Conservation (phyloP, 2,888 invertebrate species). For the Amiota mariae region DNA sequence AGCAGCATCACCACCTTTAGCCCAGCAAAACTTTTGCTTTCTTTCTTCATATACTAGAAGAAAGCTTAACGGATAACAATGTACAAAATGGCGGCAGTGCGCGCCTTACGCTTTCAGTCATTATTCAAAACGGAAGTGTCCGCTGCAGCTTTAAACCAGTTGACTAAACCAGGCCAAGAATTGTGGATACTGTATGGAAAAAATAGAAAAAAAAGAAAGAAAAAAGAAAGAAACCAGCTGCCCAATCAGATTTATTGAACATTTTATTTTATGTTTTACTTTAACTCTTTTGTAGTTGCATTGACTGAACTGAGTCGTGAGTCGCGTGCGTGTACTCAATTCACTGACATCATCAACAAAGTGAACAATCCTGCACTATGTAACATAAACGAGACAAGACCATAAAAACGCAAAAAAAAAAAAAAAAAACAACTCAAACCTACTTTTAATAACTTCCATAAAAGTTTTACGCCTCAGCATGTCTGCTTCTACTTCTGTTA, state of each 20-base stretch:
- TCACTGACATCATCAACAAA: too few relatives aligned
- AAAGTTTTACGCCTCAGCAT: slow-evolving; percentile 62
- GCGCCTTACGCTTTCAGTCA: slow-evolving; percentile 50
- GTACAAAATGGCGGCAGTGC: slow-evolving; percentile 58
- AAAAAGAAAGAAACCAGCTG: slow-evolving; percentile 41
- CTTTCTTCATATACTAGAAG: slow-evolving; percentile 45
- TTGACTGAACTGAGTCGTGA: slow-evolving; percentile 30
- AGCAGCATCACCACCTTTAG: background rate
- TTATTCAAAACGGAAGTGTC: slow-evolving; percentile 54
- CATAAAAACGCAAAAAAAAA: background rate
- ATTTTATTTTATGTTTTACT: slow-evolving; percentile 43
- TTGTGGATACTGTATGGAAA: slow-evolving; percentile 42
- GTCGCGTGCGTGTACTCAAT: too few relatives aligned
- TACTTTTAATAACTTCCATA: slow-evolving; percentile 65
- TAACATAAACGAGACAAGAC: too few relatives aligned
- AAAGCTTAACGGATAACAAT: slow-evolving; percentile 49
- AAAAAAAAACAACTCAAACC: slow-evolving; percentile 8
- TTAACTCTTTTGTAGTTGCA: slow-evolving; percentile 37
- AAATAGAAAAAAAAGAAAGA: slow-evolving; percentile 38
- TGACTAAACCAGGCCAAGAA: background rate
- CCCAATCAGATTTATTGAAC: slow-evolving; percentile 59
- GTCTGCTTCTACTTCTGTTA: slow-evolving; percentile 42
- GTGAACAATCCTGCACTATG: too few relatives aligned
- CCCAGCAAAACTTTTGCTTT: slow-evolving; percentile 49
- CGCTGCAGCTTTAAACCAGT: slow-evolving; percentile 45